A percentile compares a stretch with the other conserved stretches of the same genome.
Conservation (phyloP, 2,888 invertebrate species). For the Orthonevra nobilis region DNA sequence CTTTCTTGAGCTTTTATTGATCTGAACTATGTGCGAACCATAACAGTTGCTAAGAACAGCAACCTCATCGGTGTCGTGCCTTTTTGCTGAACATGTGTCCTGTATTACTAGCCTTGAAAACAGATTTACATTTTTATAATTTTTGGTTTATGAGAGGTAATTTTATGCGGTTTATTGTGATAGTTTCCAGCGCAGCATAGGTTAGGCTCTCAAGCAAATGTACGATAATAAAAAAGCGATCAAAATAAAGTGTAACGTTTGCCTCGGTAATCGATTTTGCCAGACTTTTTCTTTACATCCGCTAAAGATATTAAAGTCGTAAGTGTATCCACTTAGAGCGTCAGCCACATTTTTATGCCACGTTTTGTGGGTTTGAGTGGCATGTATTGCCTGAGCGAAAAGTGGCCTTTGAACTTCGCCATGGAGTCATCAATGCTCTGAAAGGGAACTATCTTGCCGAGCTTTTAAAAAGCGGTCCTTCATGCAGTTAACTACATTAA, state of each 20-base stretch:
- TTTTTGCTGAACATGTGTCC: conserved; percentile 22
- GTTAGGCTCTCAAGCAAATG: conserved; percentile 18
- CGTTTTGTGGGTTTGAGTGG: conserved; percentile 57
- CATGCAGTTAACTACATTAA: neutral
- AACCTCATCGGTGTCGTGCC: too few species aligned
- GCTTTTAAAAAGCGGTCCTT: neutral
- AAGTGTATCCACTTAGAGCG: conserved; percentile 16
- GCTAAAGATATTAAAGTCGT: conserved; percentile 42
- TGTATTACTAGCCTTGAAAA: conserved; percentile 9
- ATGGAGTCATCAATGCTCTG: conserved; percentile 53
- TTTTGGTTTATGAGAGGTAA: conserved; percentile 18
- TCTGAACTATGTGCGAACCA: too few species aligned
- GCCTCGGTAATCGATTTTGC: conserved; percentile 33
- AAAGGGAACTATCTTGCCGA: neutral
- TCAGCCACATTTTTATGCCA: neutral
- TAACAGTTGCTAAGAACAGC: too few species aligned
- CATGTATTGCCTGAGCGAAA: conserved; percentile 53
- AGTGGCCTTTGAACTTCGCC: conserved; percentile 60
- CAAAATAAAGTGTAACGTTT: conserved; percentile 15
- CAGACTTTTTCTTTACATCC: conserved; percentile 39
- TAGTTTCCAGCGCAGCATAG: conserved; percentile 19
- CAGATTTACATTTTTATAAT: conserved; percentile 17
- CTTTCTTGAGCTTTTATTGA: too few species aligned
- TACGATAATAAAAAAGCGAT: conserved; percentile 46
- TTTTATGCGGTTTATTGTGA: conserved; percentile 14